Evolutionary conservation across 2,888 invertebrate species (phyloP).

Genomic region (Tanypteryx hageni): DNA sequence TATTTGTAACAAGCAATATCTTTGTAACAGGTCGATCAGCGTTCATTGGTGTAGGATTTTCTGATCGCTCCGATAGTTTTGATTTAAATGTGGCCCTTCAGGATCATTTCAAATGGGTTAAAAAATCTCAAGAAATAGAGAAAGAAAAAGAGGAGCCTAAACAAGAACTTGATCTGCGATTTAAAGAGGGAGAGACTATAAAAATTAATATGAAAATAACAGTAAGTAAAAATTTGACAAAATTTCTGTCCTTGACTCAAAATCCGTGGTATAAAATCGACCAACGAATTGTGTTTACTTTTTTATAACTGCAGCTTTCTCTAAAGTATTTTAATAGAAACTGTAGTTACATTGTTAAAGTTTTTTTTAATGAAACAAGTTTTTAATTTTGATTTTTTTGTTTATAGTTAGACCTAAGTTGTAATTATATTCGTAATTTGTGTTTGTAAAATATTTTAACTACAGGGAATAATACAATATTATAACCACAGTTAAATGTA

Average conservation of each 20-base stretch:
- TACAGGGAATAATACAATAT: too few relatives aligned
- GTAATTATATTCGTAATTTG: too few relatives aligned
- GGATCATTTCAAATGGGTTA: conserved; percentile 97
- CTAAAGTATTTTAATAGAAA: not conserved
- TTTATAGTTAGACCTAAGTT: too few relatives aligned
- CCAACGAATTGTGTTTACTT: not conserved
- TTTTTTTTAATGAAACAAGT: too few relatives aligned
- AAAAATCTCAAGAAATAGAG: conserved; percentile 87
- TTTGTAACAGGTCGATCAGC: conserved; percentile 84
- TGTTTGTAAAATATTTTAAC: too few relatives aligned
- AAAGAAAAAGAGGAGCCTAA: conserved; percentile 80
- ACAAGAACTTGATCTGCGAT: conserved; percentile 93
- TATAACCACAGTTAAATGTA: too few relatives aligned
- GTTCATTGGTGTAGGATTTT: conserved; percentile 98
- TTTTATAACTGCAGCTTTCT: not conserved
- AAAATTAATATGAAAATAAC: conserved; percentile 99
- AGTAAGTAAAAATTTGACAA: conserved; percentile 77
- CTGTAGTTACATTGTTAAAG: not conserved
- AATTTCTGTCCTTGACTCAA: not conserved
- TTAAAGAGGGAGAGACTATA: conserved; percentile 99
- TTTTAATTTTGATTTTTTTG: too few relatives aligned
- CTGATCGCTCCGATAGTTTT: conserved; percentile 98
- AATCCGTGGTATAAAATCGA: not conserved
- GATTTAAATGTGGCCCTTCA: conserved; percentile 99
- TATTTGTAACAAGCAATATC: too few relatives aligned